A percentile compares a stretch with the other conserved stretches of the same genome.
These are phyloP conservation scores for Caenorhabditis tropicalis DNA, from an alignment of 1,140 invertebrate species.

Conservation along the genomic window DNA sequence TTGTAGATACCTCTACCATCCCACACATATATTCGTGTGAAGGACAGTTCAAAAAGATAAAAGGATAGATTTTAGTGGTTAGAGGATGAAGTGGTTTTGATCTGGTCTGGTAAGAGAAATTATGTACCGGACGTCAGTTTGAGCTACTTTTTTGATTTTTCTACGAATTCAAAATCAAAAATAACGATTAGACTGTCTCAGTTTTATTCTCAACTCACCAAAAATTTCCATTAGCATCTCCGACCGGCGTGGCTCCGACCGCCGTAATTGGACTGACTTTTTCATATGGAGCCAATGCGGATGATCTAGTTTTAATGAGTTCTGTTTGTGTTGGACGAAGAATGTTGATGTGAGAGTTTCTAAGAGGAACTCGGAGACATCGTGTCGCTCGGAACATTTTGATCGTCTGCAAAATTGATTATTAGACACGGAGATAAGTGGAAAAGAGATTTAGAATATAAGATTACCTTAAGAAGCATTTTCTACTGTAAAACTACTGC, in stretches of 20 bases:
- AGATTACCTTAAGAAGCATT: not conserved
- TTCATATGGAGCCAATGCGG: not conserved
- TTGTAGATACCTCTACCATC: not conserved
- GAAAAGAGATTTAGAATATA: too few species aligned
- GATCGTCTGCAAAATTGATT: not conserved
- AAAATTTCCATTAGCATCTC: conserved; percentile 49
- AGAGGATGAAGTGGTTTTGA: not conserved
- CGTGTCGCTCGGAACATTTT: conserved; percentile 18
- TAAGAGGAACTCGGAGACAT: not conserved
- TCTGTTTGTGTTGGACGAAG: conserved; percentile 24
- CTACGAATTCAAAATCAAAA: not conserved
- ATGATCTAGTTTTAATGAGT: conserved; percentile 21
- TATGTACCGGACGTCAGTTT: not conserved
- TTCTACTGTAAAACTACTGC: too few species aligned
- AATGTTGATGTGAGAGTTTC: conserved; percentile 37
- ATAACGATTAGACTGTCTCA: too few species aligned
- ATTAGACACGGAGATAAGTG: too few species aligned
- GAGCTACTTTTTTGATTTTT: not conserved
- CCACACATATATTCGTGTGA: not conserved
- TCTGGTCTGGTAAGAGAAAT: not conserved
- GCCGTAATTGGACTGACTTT: conserved; percentile 37
- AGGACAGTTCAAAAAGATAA: not conserved
- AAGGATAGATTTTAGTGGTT: not conserved
- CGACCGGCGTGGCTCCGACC: conserved; percentile 46
- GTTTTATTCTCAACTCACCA: not conserved